Evolutionary conservation across 2,888 invertebrate genomes (phyloP).

Genomic region (Schizotus pectinicornis): DNA sequence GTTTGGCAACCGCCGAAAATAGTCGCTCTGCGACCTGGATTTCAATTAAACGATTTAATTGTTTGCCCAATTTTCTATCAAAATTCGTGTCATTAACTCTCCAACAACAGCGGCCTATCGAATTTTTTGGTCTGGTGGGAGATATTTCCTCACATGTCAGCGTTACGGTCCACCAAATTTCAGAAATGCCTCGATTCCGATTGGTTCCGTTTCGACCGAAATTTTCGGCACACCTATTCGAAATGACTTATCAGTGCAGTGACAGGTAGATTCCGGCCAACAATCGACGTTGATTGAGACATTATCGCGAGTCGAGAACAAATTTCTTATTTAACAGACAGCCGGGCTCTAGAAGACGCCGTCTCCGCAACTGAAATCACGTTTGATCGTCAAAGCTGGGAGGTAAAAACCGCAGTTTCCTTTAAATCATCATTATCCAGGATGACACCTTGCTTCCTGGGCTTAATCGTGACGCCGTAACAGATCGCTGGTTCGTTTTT

Average conservation of each 20-base stretch:
- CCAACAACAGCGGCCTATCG: no score
- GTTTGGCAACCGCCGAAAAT: no score
- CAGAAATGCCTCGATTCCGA: no score
- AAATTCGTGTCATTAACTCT: no score
- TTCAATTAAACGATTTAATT: no score
- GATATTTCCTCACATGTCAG: no score
- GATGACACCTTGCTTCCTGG: slow-evolving; percentile 35
- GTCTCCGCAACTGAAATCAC: slow-evolving; percentile 1
- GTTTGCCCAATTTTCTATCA: no score
- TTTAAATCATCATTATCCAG: slow-evolving; percentile 33
- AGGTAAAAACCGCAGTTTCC: slow-evolving; percentile 33
- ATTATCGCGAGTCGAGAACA: slow-evolving; percentile 11
- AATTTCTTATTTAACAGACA: background rate
- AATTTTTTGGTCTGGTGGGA: no score
- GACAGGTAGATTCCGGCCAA: background rate
- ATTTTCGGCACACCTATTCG: slow-evolving; percentile 4
- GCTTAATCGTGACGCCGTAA: slow-evolving; percentile 31
- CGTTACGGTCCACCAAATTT: no score
- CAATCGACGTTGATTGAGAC: slow-evolving; percentile 18
- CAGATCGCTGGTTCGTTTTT: slow-evolving; percentile 29
- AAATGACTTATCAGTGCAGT: slow-evolving; percentile 9
- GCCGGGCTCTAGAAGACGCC: background rate
- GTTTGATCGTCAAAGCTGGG: slow-evolving; percentile 6
- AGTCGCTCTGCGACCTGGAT: no score
- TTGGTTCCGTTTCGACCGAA: slow-evolving; percentile 8